phyloP scores from a whole-genome alignment of 2,113 vertebrate genomes.

The Tetrax tetrax region DNA sequence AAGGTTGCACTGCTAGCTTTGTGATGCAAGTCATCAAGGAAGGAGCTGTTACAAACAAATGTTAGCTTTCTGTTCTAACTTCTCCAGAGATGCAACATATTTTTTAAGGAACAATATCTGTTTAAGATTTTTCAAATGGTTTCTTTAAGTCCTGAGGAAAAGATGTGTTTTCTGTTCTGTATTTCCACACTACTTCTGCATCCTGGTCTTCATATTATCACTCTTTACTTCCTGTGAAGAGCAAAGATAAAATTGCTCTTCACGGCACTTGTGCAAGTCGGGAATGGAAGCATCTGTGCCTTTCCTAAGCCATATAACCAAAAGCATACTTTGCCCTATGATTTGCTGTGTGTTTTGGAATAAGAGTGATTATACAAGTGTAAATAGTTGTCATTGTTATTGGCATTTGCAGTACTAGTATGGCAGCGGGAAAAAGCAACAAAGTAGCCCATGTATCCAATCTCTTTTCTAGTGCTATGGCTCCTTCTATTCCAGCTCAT shows the following conservation, averaged over 20 bases:
- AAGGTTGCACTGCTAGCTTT: not conserved
- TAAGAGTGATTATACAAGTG: not conserved
- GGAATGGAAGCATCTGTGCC: not conserved
- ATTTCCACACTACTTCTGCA: not conserved
- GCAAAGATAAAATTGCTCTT: not conserved
- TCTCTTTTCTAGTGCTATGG: not conserved
- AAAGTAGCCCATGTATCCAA: not conserved
- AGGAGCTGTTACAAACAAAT: not conserved
- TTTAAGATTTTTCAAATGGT: not conserved
- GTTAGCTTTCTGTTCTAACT: not conserved
- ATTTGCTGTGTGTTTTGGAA: not conserved
- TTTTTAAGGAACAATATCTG: not conserved
- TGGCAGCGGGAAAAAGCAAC: not conserved
- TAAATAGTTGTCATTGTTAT: not conserved
- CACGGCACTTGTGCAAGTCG: not conserved
- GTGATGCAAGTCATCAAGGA: not conserved
- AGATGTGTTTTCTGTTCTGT: fast-evolving
- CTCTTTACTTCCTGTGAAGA: not conserved
- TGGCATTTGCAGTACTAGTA: not conserved
- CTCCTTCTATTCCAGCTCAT: not conserved
- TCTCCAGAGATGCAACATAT: not conserved
- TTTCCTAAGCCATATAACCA: not conserved
- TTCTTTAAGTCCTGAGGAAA: not conserved
- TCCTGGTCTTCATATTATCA: not conserved
- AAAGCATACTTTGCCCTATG: not conserved